Evolutionary conservation across 2,888 invertebrate genomes (phyloP).

Genomic region (Dasypolia templi): DNA sequence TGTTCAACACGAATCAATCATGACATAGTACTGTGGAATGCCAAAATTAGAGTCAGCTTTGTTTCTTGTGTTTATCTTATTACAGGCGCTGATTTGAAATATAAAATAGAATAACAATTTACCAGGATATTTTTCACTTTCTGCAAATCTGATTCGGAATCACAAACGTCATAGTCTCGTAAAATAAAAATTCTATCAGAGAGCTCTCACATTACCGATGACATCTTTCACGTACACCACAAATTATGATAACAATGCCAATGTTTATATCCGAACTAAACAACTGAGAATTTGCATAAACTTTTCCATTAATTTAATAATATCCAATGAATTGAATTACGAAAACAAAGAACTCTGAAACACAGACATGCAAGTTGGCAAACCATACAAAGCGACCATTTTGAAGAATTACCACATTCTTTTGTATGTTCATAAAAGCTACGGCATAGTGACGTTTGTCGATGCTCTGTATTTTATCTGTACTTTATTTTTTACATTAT

Average conservation of each 20-base stretch:
- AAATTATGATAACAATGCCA: conserved; percentile 72
- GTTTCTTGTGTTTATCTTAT: conserved; percentile 69
- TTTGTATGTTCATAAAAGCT: conserved; percentile 85
- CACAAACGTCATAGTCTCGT: conserved; percentile 85
- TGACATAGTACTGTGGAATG: conserved; percentile 87
- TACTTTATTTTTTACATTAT: conserved; percentile 7
- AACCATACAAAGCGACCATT: conserved; percentile 93
- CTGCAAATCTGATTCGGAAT: conserved; percentile 78
- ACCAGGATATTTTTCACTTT: conserved; percentile 82
- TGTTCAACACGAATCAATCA: conserved; percentile 81
- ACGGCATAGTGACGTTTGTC: conserved; percentile 78
- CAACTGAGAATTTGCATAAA: conserved; percentile 70
- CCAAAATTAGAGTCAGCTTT: conserved; percentile 88
- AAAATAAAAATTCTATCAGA: conserved; percentile 85
- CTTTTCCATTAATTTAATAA: conserved; percentile 74
- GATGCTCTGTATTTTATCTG: conserved; percentile 61
- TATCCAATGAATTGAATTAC: conserved; percentile 79
- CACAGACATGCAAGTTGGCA: conserved; percentile 91
- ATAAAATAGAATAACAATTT: conserved; percentile 69
- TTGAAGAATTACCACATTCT: conserved; percentile 94
- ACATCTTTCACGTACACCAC: conserved; percentile 85
- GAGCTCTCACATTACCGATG: conserved; percentile 90
- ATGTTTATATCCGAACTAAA: conserved; percentile 72
- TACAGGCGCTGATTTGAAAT: conserved; percentile 51
- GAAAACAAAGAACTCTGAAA: conserved; percentile 90